phyloP scores from a whole-genome alignment of 1,140 invertebrate species.

The Cotesia chilonis region DNA sequence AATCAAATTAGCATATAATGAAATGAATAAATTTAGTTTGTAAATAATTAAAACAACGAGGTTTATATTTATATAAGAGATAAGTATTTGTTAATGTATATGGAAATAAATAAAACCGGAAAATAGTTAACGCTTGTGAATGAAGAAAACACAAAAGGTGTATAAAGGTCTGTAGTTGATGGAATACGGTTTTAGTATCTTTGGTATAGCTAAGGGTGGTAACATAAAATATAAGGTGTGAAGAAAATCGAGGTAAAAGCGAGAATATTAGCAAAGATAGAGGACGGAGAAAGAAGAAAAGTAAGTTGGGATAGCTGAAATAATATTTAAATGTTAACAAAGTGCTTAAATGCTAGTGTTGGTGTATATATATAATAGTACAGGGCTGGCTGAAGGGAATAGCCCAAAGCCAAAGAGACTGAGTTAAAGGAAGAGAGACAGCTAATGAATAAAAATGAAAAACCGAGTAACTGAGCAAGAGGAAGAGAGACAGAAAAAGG shows the following conservation, averaged over 20 bases:
- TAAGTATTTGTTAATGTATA: not conserved
- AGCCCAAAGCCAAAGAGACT: too few species aligned
- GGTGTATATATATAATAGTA: not conserved
- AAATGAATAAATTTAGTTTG: too few species aligned
- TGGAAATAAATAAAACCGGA: not conserved
- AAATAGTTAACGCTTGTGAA: not conserved
- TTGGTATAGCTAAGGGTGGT: too few species aligned
- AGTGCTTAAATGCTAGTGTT: conserved; percentile 10
- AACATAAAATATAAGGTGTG: not conserved
- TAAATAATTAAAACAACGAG: too few species aligned
- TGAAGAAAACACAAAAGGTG: not conserved
- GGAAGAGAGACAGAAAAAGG: not conserved
- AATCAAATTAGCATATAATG: too few species aligned
- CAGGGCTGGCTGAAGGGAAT: too few species aligned
- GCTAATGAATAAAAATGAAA: not conserved
- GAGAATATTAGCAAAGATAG: not conserved
- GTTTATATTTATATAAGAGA: not conserved
- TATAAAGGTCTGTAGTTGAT: too few species aligned
- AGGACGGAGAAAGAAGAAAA: conserved; percentile 19
- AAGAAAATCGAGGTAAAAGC: not conserved
- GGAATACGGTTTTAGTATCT: too few species aligned
- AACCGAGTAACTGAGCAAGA: not conserved
- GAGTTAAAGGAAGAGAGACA: not conserved
- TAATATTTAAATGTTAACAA: conserved; percentile 42
- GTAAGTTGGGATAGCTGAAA: conserved; percentile 29